Conservation (phyloP, 92 coral and sea anemone species). For the Parazoanthus darwini region DNA sequence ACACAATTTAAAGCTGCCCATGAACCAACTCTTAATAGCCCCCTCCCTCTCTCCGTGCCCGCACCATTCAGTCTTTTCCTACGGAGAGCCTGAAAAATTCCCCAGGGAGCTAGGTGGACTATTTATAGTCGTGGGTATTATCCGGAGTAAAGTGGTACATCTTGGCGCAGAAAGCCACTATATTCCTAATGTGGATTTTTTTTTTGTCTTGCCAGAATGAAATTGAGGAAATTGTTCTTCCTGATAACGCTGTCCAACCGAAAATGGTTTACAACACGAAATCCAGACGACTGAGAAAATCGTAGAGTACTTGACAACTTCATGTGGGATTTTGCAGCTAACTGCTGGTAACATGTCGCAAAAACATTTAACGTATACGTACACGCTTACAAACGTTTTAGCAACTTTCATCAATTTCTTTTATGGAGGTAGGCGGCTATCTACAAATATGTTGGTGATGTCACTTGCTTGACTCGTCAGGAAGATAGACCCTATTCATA, state of each 20-base stretch:
- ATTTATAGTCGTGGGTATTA: not conserved
- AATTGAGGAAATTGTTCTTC: constrained; percentile 23
- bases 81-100: not conserved
- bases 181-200: not conserved
- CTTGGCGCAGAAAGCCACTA: too few species aligned
- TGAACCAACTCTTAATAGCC: not conserved
- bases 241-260: not conserved
- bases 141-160: too few species aligned
- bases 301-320: not conserved
- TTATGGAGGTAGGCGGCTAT: too few species aligned
- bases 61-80: too few species aligned
- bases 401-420: too few species aligned
- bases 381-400: too few species aligned
- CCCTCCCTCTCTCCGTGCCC: not conserved
- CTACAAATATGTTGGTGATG: too few species aligned
- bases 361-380: too few species aligned
- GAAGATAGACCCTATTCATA: too few species aligned
- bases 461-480: too few species aligned
- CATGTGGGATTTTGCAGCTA: too few species aligned
- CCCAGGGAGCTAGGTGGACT: not conserved
- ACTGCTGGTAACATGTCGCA: too few species aligned
- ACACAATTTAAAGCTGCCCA: not conserved
- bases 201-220: constrained; percentile 5
- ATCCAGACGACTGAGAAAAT: not conserved
- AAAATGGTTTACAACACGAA: not conserved